Evolutionary conservation across 2,113 vertebrate species (phyloP), one percentile per base, ranked within the genome.

Genomic region (Mobula hypostoma): DNA sequence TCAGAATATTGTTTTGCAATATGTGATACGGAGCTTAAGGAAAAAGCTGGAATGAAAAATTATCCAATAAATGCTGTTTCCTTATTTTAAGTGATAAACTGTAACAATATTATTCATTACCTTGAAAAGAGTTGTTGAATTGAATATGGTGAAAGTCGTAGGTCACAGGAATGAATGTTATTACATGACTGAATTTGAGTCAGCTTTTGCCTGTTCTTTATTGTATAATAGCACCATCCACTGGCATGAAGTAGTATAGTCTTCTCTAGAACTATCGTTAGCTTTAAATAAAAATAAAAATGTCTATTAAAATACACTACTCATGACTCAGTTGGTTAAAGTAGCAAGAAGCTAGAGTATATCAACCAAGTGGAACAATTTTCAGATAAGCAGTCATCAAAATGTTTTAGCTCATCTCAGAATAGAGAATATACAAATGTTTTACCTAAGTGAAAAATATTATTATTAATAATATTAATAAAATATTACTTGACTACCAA

Each of bases 201-300:
- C 79, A 56, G 80, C 11, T 56, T 0, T 12, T 1, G n/a, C n/a
- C 24, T 93, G 12, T 4, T 72, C 66, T 91, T 91, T 92, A 27
- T 29, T 56, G 11, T 7, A 93, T 93, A 56, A 40, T 74, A 93
- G 91, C 91, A 74, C 91, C 91, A 93, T 93, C 91, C 91, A 56
- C 91, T 93, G 91, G 68, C 68, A 76, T 27, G 21, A 74, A 48
- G 9, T 72, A 24, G 90, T 19, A 72, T 93, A 27, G 24, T 74
- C 32, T 0, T 93, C 40, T 72, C 24, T 48, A 66, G 61, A 72
- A 74, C 36, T 48, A 27, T 56, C 15, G 17, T 58, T 48, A 92
- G 17, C 36, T 48, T 9, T 48, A 48, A 56, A 70, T 74, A 21
- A 92, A 92, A 36, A 92, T 36, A 17, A 36, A 36, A 36, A 36